A percentile compares a stretch with the other conserved stretches of the same genome.
phyloP scores from a whole-genome alignment of 1,140 invertebrate species.

The Rhopalosiphum padi region DNA sequence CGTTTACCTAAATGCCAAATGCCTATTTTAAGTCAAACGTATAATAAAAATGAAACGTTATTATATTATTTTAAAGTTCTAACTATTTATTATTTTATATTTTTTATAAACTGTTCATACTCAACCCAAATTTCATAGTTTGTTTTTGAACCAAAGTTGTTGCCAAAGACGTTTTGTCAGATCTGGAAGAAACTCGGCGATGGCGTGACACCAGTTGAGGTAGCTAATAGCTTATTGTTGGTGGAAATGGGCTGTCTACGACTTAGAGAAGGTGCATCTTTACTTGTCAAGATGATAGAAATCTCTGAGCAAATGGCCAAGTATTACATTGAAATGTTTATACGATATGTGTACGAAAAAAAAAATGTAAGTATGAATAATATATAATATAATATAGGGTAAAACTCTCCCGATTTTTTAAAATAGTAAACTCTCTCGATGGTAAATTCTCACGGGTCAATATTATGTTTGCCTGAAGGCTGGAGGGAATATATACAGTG shows the following conservation, averaged over 20 bases:
- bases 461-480: no score
- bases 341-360: neutral
- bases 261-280: neutral
- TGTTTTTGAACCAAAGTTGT: slow-evolving; percentile 15
- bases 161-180: neutral
- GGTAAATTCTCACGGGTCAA: no score
- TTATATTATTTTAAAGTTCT: neutral
- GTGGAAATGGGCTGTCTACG: slow-evolving; percentile 28
- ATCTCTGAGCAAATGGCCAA: neutral
- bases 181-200: slow-evolving; percentile 43
- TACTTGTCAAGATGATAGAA: neutral
- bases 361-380: slow-evolving; percentile 31
- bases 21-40: no score
- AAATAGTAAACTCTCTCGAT: no score
- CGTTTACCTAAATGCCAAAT: no score
- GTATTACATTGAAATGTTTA: slow-evolving; percentile 39
- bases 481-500: no score
- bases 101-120: neutral
- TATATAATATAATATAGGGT: neutral
- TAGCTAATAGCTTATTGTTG: slow-evolving; percentile 37
- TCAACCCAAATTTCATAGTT: slow-evolving; percentile 15
- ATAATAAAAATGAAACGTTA: no score
- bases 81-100: neutral
- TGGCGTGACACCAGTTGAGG: neutral
- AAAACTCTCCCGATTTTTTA: no score